Evolutionary conservation across 2,113 vertebrate species (phyloP), one percentile per base, ranked within the genome.

Genomic region (Tragelaphus imberbis): DNA sequence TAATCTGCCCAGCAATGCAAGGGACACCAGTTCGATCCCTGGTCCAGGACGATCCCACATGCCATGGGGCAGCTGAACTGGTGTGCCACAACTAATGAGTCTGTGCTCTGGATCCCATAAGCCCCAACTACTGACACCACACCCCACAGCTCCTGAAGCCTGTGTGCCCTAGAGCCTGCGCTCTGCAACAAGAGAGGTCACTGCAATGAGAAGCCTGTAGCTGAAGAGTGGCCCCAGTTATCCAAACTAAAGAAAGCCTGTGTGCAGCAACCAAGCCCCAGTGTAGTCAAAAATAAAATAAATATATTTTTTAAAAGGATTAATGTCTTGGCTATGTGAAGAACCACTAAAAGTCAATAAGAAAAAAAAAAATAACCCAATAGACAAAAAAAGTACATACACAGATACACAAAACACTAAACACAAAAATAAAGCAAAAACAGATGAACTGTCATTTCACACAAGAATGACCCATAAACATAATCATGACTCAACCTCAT

Each of bases 1-100:
- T 11, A 44, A 44, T 77, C 71, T 77, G 71, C 12, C 71, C 27
- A 44, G 71, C 71, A 40, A 77, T 15, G 40, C 40, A 27, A 77
- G 23, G 71, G 23, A 27, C 71, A 77, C 71, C 40, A 77, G 71
- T 44, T 77, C 3, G 1, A 77, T 44, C 40, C 71, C 40, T 27
- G 23, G 16, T 44, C 71, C 0, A 0, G 71, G 40, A 77, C 0
- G 23, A 44, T 27, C 40, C 36, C 6, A 2, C 71, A 15, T 15
- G 36, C 36, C 40, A 27, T 0, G 1, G 23, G 40, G 40, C 40
- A 44, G 40, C 40, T 77, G 40, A 27, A 40, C 40, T 7, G 21
- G 23, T 44, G 12, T 77, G 23, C 40, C 71, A 7, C 71, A 27
- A 15, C 12, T 27, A 77, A 4, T 25, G 23, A 4, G 40, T 2